Percentiles rank a stretch among this genome's conserved stretches.
phyloP scores from a whole-genome alignment of 2,113 vertebrate species.

The Alligator sinensis region DNA sequence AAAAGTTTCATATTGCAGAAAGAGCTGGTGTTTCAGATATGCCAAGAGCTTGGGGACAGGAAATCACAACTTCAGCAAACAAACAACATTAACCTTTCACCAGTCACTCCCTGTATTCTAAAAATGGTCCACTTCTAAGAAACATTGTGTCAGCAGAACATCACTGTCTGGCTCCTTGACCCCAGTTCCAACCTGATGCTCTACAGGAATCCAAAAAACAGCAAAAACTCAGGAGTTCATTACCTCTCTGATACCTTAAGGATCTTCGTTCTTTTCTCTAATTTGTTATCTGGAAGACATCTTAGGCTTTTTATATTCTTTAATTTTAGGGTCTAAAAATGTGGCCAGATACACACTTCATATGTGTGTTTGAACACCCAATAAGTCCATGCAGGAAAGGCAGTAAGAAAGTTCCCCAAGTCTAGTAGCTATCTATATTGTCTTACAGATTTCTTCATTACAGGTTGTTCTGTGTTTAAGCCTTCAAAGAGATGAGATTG shows the following conservation, averaged over 20 bases:
- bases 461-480: slow-evolving; percentile 41
- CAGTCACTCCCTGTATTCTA: neutral
- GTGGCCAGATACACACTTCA: neutral
- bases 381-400: neutral
- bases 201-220: neutral
- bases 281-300: neutral
- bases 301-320: neutral
- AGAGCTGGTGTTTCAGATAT: neutral
- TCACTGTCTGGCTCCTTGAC: neutral
- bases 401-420: neutral
- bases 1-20: neutral
- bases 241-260: neutral
- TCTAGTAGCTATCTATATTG: neutral
- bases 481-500: slow-evolving; percentile 23
- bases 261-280: neutral
- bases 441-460: neutral
- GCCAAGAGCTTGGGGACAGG: neutral
- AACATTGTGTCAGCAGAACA: neutral
- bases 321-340: neutral
- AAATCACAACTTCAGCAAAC: neutral
- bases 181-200: neutral
- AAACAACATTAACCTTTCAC: neutral
- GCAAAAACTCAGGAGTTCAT: neutral
- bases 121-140: neutral
- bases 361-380: neutral